phyloP scores from a whole-genome alignment of 2,113 vertebrate species.

The Albula glossodonta region DNA sequence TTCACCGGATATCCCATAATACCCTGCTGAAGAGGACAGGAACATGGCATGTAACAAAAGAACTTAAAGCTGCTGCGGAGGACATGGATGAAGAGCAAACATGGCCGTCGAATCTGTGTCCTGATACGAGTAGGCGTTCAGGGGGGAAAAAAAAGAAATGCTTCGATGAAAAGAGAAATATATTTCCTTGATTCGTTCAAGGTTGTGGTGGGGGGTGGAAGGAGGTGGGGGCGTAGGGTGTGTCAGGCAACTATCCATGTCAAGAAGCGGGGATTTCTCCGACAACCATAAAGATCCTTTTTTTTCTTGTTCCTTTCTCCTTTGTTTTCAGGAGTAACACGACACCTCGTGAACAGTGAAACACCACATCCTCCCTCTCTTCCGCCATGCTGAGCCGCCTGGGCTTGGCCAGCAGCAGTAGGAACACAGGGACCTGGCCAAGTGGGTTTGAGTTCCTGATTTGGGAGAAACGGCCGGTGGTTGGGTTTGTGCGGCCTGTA shows the following conservation, averaged over 20 bases:
- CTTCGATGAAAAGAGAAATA: not conserved
- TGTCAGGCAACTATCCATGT: not conserved
- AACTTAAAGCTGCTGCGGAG: not conserved
- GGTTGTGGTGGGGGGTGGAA: too few relatives aligned
- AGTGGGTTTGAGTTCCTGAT: not conserved
- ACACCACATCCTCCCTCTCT: conserved; percentile 7
- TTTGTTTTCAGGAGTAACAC: not conserved
- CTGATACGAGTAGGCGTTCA: not conserved
- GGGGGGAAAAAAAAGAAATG: not conserved
- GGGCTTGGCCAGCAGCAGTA: not conserved
- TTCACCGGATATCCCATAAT: too few relatives aligned
- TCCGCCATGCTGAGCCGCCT: not conserved
- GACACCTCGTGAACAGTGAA: not conserved
- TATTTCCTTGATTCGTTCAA: not conserved
- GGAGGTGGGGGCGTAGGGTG: not conserved
- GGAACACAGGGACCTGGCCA: not conserved
- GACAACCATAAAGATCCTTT: not conserved
- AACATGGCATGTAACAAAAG: too few relatives aligned
- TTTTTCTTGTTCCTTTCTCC: not conserved
- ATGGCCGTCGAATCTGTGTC: not conserved
- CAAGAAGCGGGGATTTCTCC: not conserved
- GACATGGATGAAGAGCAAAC: not conserved
- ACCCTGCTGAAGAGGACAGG: not conserved
- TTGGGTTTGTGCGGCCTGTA: not conserved
- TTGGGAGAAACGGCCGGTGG: not conserved